Conservation (phyloP, 2,888 invertebrate genomes). For the Tolmerus cingulatus region DNA sequence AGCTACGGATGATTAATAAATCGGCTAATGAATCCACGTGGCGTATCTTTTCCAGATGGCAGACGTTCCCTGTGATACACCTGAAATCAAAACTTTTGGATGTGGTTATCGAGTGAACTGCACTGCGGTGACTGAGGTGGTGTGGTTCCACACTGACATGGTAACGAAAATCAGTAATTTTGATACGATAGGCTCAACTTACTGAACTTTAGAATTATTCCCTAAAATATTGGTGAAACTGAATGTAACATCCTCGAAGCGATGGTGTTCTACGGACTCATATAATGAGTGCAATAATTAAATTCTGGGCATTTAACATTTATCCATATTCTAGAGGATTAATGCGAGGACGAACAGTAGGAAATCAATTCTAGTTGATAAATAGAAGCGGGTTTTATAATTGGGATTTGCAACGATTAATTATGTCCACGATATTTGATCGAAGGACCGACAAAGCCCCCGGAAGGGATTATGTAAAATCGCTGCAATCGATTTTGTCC, state of each 20-base stretch:
- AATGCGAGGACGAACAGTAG: neutral
- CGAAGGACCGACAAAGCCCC: neutral
- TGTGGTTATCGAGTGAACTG: neutral
- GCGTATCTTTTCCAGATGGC: neutral
- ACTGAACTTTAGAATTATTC: neutral
- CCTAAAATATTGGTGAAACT: neutral
- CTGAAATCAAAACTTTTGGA: neutral
- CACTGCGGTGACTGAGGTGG: no score
- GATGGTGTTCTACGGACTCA: neutral
- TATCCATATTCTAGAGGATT: neutral
- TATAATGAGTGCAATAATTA: neutral
- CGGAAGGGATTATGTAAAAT: neutral
- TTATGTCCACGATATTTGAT: constrained; percentile 14
- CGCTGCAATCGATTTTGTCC: neutral
- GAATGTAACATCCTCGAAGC: neutral
- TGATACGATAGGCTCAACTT: neutral
- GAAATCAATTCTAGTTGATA: neutral
- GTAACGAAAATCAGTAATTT: neutral
- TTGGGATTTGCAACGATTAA: constrained; percentile 5
- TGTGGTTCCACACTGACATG: neutral
- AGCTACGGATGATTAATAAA: neutral
- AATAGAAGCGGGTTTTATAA: neutral
- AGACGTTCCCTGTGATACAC: neutral
- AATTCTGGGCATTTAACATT: neutral
- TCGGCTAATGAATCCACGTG: neutral